Conservation (phyloP, 2,888 invertebrate genomes). For the Molanna angustata region DNA sequence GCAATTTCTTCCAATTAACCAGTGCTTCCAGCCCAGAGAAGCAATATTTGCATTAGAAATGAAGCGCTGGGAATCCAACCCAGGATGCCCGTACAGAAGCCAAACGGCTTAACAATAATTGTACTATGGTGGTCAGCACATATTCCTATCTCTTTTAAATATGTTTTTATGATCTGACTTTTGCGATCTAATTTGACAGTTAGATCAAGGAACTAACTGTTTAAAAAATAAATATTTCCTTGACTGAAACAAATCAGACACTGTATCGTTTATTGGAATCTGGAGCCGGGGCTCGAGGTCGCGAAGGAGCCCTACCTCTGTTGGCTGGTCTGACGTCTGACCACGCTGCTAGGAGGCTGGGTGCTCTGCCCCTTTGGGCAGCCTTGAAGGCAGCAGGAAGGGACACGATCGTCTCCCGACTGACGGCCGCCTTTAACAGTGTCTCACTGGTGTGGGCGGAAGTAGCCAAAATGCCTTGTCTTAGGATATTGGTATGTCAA, state of each 20-base stretch:
- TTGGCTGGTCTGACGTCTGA: conserved; percentile 56
- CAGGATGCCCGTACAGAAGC: too few relatives aligned
- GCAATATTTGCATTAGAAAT: too few relatives aligned
- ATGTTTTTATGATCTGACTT: too few relatives aligned
- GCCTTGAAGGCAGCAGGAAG: conserved; percentile 71
- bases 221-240: too few relatives aligned
- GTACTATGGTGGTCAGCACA: too few relatives aligned
- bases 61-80: too few relatives aligned
- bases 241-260: conserved; percentile 37
- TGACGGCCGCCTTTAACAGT: conserved; percentile 73
- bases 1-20: too few relatives aligned
- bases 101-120: too few relatives aligned
- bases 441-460: conserved; percentile 61
- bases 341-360: conserved; percentile 60
- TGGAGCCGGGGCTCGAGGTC: conserved; percentile 43
- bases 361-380: conserved; percentile 83
- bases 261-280: conserved; percentile 45
- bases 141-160: too few relatives aligned
- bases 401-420: conserved; percentile 66
- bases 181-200: too few relatives aligned
- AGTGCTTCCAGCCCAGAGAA: too few relatives aligned
- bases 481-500: conserved; percentile 66
- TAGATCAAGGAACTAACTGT: too few relatives aligned
- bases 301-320: conserved; percentile 59
- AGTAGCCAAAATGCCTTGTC: conserved; percentile 62